phyloP scores from a whole-genome alignment of 2,888 invertebrate genomes.

The Marasmarcha lunaedactyla region DNA sequence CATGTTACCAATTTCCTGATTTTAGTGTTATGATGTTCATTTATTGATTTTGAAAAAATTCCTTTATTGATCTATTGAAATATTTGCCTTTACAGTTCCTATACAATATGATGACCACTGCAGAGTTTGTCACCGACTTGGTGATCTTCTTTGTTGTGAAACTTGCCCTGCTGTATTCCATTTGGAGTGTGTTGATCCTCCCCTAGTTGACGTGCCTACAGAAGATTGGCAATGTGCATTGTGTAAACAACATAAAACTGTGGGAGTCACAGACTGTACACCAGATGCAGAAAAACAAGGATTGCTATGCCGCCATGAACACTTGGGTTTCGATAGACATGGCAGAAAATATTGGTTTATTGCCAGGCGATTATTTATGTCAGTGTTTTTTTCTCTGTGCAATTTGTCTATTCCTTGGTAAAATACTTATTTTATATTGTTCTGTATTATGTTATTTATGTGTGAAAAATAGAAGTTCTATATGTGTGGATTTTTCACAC shows the following conservation, averaged over 20 bases:
- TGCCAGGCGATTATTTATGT: conserved; percentile 92
- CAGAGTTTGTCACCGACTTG: conserved; percentile 90
- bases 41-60: too few species aligned
- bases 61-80: too few species aligned
- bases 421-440: conserved; percentile 2
- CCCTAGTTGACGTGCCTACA: conserved; percentile 92
- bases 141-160: conserved; percentile 96
- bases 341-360: conserved; percentile 99
- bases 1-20: too few species aligned
- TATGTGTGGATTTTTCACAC: background rate
- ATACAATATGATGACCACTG: conserved; percentile 95
- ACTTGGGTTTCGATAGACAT: conserved; percentile 94
- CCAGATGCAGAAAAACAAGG: conserved; percentile 93
- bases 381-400: conserved; percentile 53
- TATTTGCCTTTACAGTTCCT: conserved; percentile 73
- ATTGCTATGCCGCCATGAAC: conserved; percentile 91
- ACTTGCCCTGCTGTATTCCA: conserved; percentile 99
- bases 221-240: conserved; percentile 98
- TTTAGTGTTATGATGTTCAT: too few species aligned
- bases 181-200: conserved; percentile 95
- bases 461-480: too few species aligned
- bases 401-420: too few species aligned
- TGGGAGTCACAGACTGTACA: conserved; percentile 94
- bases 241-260: conserved; percentile 91
- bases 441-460: conserved; percentile 1